phyloP scores from a whole-genome alignment of 2,797 vertebrate genomes.

The Steatocranus sp. region DNA sequence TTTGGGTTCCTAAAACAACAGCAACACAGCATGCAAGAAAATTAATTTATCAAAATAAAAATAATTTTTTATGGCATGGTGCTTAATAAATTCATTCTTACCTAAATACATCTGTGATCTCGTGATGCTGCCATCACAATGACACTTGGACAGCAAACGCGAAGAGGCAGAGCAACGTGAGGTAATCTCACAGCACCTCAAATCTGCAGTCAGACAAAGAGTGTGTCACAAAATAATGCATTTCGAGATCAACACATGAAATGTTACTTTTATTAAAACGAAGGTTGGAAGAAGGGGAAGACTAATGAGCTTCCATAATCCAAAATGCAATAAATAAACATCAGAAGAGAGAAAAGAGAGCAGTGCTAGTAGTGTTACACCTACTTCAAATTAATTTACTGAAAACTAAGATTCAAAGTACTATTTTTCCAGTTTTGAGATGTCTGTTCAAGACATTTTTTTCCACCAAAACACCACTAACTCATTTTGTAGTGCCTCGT shows the following conservation, averaged over 20 bases:
- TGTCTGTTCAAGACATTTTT: not conserved
- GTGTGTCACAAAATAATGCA: not conserved
- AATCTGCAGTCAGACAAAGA: not conserved
- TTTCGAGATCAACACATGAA: rapidly evolving
- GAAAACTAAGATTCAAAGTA: not conserved
- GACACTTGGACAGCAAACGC: not conserved
- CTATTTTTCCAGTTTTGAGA: not conserved
- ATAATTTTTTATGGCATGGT: too few species aligned
- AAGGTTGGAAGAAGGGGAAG: not conserved
- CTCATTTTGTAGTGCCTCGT: not conserved
- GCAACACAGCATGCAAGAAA: not conserved
- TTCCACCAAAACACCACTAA: not conserved
- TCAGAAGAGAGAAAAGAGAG: not conserved
- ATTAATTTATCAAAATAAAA: not conserved
- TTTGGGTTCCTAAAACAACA: not conserved
- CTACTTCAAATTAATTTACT: not conserved
- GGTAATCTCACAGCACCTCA: not conserved
- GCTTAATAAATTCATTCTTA: not conserved
- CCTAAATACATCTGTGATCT: not conserved
- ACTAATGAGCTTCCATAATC: not conserved
- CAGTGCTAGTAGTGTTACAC: not conserved
- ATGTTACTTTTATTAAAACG: not conserved
- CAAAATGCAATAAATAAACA: not conserved
- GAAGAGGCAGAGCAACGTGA: not conserved
- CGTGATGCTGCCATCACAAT: not conserved